Evolutionary conservation across 2,888 invertebrate genomes (phyloP), one percentile per base, ranked within the genome.

Genomic region (Elysia crispata): DNA sequence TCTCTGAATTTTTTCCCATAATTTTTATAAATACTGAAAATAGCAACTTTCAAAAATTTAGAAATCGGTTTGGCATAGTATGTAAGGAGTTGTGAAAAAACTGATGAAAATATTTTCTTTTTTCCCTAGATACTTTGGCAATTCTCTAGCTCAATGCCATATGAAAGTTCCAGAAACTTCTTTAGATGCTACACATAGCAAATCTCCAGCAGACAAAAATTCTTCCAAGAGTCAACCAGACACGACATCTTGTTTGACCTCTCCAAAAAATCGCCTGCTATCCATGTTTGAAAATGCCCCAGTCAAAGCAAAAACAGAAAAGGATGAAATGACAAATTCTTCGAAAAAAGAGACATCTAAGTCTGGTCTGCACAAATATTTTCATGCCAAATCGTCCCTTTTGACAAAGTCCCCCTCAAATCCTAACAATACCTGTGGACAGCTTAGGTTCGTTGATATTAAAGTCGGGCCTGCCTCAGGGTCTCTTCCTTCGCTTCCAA

Each of bases 221-320:
- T 57, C 54, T 20, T 50, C 30, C 23, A 3, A 25, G 3, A 49
- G 23, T n/a, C 41, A n/a, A 20, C 49, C 72, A 73, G 20, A 15
- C 18, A 23, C 50, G 15, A 20, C 23, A 30, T 50, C 67, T 67
- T 23, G 41, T 25, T 0, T 28, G 1, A 64, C 28, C 18, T 1
- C 60, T 28, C 54, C 69, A 49, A 30, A 70, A 20, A 57, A 70
- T n/a, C 31, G 70, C 18, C 69, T 70, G 28, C 60, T 23, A 20
- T 20, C 20, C 13, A 62, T 77, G 77, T 77, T 77, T 60, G 70
- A 77, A 28, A 77, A 77, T 66, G 67, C 30, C 23, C 54, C 76
- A 1, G 31, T 57, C 25, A 41, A 11, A 30, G 15, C 15, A 6
- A 41, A 49, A 67, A 31, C 54, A 30, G 30, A 28, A 30, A 31